Evolutionary conservation across 2,113 vertebrate genomes (phyloP), one percentile per base, ranked within the genome.

Genomic region (Theristicus caerulescens): DNA sequence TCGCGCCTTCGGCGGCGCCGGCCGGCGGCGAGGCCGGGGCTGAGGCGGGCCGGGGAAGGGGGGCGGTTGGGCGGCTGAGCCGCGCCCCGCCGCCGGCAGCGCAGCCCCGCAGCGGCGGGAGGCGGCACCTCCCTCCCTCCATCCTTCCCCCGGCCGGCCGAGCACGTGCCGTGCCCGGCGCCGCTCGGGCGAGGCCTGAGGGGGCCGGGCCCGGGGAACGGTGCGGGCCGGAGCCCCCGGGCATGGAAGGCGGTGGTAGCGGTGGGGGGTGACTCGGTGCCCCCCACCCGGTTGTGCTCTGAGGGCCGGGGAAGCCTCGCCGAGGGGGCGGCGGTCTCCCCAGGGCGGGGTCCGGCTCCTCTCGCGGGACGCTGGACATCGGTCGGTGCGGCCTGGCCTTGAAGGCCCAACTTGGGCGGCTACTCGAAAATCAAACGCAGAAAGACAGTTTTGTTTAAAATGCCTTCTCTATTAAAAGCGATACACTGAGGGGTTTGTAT

Each of bases 341-440:
- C 10, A 1, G 24, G 10, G 31, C 11, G 19, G 32, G 9, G 32
- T 66, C 7, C 4, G 0, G 18, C 34, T n/a, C 18, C 19, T 25
- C 4, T 6, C 29, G 21, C 0, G 0, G 40, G 15, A 10, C 7
- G 1, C 7, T 4, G 27, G 27, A 69, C n/a, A 15, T 3, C 1
- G 0, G 3, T 18, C 13, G 11, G 20, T 22, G 1, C 4, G 7
- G 55, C 38, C n/a, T 4, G 46, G 10, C 36, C 42, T 13, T 4
- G 10, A 13, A 2, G 3, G 16, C 14, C 9, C 21, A 4, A 0
- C 9, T 4, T 6, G 25, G 1, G 16, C 8, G 25, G 51, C 52
- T 29, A 0, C 79, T 31, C 10, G 2, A 8, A 81, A 51, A 38
- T 15, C 22, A 5, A 38, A n/a, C 7, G 0, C 1, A 7, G 20